phyloP scores from a whole-genome alignment of 2,113 vertebrate genomes.

The Cavia porcellus region DNA sequence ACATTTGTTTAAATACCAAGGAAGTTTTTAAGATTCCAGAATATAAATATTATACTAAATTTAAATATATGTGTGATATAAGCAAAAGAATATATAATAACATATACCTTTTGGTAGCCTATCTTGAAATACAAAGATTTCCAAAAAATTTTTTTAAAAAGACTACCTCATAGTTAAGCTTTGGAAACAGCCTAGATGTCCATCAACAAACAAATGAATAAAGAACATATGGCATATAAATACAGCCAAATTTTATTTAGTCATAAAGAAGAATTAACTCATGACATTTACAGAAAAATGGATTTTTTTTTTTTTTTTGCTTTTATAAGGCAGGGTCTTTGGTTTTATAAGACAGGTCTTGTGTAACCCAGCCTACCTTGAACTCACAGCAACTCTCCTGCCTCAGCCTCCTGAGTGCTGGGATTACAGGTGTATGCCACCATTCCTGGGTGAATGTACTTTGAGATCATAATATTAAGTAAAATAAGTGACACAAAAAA shows the following conservation, averaged over 20 bases:
- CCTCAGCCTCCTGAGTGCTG: background rate
- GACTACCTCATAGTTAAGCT: background rate
- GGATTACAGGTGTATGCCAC: background rate
- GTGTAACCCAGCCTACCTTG: background rate
- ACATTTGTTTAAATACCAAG: constrained; percentile 5
- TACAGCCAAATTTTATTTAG: background rate
- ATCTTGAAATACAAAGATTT: constrained; percentile 39
- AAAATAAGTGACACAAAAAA: background rate
- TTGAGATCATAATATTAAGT: background rate
- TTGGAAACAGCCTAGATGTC: background rate
- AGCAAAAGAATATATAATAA: background rate
- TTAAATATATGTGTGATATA: background rate
- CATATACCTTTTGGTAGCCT: background rate
- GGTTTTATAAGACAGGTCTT: too few relatives aligned
- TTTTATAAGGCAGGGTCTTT: background rate
- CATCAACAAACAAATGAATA: background rate
- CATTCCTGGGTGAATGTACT: background rate
- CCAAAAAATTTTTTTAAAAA: background rate
- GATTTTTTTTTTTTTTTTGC: background rate
- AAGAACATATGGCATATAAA: background rate
- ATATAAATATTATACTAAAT: constrained; percentile 60
- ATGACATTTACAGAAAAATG: background rate
- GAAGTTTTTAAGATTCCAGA: constrained; percentile 36
- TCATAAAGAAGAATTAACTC: background rate
- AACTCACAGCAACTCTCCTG: background rate